These are phyloP conservation scores for Stomorhina lunata DNA, from an alignment of 2,888 invertebrate species.

Conservation along the genomic window DNA sequence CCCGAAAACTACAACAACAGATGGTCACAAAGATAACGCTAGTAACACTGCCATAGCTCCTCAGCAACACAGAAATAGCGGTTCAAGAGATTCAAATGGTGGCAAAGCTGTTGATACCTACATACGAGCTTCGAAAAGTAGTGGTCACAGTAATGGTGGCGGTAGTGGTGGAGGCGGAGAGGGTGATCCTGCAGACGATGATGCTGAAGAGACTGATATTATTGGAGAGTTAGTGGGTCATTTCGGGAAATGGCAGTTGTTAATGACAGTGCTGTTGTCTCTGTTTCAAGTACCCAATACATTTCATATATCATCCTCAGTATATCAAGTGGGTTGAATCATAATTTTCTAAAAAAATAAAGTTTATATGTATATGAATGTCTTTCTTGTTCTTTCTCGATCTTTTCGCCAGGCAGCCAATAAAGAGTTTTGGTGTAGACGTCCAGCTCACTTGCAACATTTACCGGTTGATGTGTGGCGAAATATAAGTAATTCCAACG, in stretches of 20 bases:
- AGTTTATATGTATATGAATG: not conserved
- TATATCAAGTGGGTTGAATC: conserved; percentile 84
- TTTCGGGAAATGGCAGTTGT: conserved; percentile 88
- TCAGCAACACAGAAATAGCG: conserved; percentile 45
- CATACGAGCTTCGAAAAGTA: conserved; percentile 47
- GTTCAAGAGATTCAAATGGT: conserved; percentile 57
- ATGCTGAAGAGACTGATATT: conserved; percentile 82
- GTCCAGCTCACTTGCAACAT: conserved; percentile 82
- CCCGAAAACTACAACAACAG: conserved; percentile 50
- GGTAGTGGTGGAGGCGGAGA: conserved; percentile 83
- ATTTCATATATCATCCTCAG: conserved; percentile 89
- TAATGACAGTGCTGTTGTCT: conserved; percentile 87
- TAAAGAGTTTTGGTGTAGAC: conserved; percentile 86
- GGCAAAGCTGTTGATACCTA: conserved; percentile 56
- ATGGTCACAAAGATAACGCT: conserved; percentile 32
- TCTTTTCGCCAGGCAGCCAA: conserved; percentile 81
- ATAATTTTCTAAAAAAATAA: not conserved
- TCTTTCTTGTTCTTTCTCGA: not conserved
- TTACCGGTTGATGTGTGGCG: conserved; percentile 83
- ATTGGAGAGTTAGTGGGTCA: conserved; percentile 86
- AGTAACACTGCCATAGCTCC: conserved; percentile 58
- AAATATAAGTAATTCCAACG: conserved; percentile 84
- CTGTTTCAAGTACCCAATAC: conserved; percentile 90
- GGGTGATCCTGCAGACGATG: conserved; percentile 7
- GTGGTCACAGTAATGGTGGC: conserved; percentile 15